Evolutionary conservation across 2,113 vertebrate species (phyloP), one percentile per base, ranked within the genome.

Genomic region (Odobenus rosmarus): DNA sequence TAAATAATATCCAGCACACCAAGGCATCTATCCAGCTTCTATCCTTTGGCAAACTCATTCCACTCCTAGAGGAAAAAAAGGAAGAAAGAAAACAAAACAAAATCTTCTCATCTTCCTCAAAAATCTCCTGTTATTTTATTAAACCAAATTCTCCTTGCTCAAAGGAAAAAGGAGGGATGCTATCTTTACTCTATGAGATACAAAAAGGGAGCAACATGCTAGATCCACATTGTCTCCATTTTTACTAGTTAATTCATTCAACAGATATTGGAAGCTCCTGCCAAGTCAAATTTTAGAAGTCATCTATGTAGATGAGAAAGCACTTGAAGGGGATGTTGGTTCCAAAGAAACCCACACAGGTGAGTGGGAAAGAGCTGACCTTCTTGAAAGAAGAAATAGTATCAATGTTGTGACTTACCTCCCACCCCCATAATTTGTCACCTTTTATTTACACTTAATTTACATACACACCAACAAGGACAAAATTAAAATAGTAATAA

Each of bases 401-500:
- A 86, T 49, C 74, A 72, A 14, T 55, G 97, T 86, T 96, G 77
- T 97, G 93, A 97, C 57, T 90, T 72, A 59, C 6, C 76, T 86
- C 55, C 59, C 59, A 94, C 39, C 36, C 71, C 46, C 42, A 71
- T 14, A 95, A 90, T 42, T 84, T 97, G 80, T 61, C 90, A 96
- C 89, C 42, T 95, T 87, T 74, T 42, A 72, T 57, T 93, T 76
- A 93, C 15, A 96, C 95, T 92, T 95, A 79, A 90, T 80, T 94
- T 95, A 92, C 16, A 92, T 76, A 72, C 11, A 91, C 23, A 51
- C 64, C 62, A 49, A 69, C 51, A 51, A 92, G 61, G 87, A 95
- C 64, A 97, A 97, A 98, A 97, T 97, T 96, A 97, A 97, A 92
- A 93, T 31, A 51, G 77, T 26, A 79, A 91, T 61, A 59, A 76